Conservation (phyloP, 35 echinoderm and acorn worm genomes). For the Heliocidaris tuberculata region DNA sequence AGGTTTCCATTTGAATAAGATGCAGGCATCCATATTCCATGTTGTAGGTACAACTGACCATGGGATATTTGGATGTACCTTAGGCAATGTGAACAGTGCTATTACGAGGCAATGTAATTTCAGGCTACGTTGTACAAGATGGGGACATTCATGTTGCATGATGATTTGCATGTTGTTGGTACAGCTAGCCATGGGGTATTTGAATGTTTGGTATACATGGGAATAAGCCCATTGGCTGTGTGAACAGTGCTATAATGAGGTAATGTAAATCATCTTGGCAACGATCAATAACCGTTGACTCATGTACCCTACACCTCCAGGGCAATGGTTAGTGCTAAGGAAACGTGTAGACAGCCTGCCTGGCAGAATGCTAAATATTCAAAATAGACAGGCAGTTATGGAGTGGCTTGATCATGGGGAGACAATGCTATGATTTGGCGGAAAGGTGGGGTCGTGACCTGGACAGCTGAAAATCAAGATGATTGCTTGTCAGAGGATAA, state of each 20-base stretch:
- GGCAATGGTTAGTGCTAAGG: neutral
- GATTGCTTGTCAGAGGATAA: too few species aligned
- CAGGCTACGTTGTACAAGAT: too few species aligned
- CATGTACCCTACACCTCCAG: neutral
- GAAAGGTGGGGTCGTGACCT: neutral
- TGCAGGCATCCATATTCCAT: too few species aligned
- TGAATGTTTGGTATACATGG: neutral
- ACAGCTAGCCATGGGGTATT: neutral
- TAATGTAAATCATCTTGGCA: conserved; percentile 18
- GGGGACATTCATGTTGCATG: too few species aligned
- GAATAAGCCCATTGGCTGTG: neutral
- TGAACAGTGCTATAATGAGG: neutral
- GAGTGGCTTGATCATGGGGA: neutral
- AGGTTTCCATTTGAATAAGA: too few species aligned
- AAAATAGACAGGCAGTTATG: conserved; percentile 2
- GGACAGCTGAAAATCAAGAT: neutral
- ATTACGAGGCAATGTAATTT: too few species aligned
- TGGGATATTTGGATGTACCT: neutral
- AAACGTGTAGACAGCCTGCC: neutral
- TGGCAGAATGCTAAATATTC: conserved; percentile 10
- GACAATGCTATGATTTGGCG: neutral
- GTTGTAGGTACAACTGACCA: neutral
- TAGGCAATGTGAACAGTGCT: too few species aligned
- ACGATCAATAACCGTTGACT: conserved; percentile 10
- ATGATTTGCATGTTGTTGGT: neutral